Conservation (phyloP, 2,888 invertebrate species). For the Rhopalosiphum nymphaeae region DNA sequence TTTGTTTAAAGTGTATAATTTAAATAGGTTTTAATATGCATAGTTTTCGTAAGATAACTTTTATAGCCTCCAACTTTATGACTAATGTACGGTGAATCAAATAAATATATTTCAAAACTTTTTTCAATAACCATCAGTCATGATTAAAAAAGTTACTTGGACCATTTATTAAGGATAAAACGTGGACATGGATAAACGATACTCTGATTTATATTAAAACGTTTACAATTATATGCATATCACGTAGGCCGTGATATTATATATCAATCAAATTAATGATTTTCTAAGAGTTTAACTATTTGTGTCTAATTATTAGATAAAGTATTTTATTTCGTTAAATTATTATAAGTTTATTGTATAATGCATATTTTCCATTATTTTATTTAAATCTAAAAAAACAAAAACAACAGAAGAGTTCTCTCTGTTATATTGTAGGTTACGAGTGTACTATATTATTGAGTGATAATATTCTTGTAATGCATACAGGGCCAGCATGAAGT, state of each 20-base stretch:
- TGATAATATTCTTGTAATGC: no score
- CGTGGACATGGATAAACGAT: not conserved
- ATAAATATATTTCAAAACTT: conserved; percentile 5
- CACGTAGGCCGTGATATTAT: not conserved
- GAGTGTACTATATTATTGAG: not conserved
- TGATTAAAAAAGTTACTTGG: not conserved
- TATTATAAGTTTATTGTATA: not conserved
- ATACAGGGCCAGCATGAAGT: no score
- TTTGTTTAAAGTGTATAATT: not conserved
- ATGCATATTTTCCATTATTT: not conserved
- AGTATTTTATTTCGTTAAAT: not conserved
- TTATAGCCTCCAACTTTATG: not conserved
- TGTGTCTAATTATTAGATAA: not conserved
- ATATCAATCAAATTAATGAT: not conserved
- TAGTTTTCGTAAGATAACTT: not conserved
- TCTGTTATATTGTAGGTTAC: not conserved
- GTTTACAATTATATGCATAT: not conserved
- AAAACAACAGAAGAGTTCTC: not conserved
- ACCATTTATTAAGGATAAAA: not conserved
- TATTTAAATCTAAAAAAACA: not conserved
- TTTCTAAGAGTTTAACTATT: not conserved
- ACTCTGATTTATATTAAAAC: not conserved
- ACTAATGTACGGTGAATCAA: not conserved
- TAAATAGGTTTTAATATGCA: not conserved
- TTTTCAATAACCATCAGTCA: conserved; percentile 7